Percentiles rank a stretch among this genome's conserved stretches.
Evolutionary conservation across 2,888 invertebrate genomes (phyloP).

Genomic region (Chymomyza procnemis): DNA sequence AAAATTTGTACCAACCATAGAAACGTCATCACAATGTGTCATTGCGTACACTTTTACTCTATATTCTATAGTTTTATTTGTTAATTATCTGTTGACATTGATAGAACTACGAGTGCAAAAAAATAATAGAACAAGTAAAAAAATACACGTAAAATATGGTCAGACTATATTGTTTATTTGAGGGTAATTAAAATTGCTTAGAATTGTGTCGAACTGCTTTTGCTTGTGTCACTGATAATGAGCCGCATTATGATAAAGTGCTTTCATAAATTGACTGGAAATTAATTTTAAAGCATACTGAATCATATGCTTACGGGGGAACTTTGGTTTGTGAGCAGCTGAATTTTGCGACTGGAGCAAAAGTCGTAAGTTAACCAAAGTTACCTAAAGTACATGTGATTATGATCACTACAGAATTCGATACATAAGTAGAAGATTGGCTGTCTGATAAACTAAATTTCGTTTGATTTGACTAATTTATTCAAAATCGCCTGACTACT

Average conservation of each 20-base stretch:
- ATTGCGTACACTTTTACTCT: not conserved
- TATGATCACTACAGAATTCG: too few species aligned
- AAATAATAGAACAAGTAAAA: not conserved
- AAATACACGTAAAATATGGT: too few species aligned
- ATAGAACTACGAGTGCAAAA: conserved; percentile 6
- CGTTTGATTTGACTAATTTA: too few species aligned
- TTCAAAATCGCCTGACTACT: too few species aligned
- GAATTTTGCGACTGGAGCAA: not conserved
- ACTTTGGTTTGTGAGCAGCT: not conserved
- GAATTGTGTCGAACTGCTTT: not conserved
- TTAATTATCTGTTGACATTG: conserved; percentile 10
- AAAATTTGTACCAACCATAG: too few species aligned
- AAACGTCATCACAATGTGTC: conserved; percentile 7
- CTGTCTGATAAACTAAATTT: too few species aligned
- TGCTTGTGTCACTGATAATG: not conserved
- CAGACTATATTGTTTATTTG: not conserved
- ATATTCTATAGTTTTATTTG: not conserved
- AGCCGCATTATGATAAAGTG: not conserved
- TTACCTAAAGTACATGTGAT: too few species aligned
- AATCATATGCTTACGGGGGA: not conserved
- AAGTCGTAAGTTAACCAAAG: too few species aligned
- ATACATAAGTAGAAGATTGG: too few species aligned
- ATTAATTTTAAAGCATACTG: not conserved
- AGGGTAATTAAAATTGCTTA: not conserved
- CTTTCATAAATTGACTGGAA: not conserved